Base-by-base conservation (phyloP, 2,888 invertebrate species). In the Poecilobothrus nobilitatus region DNA sequence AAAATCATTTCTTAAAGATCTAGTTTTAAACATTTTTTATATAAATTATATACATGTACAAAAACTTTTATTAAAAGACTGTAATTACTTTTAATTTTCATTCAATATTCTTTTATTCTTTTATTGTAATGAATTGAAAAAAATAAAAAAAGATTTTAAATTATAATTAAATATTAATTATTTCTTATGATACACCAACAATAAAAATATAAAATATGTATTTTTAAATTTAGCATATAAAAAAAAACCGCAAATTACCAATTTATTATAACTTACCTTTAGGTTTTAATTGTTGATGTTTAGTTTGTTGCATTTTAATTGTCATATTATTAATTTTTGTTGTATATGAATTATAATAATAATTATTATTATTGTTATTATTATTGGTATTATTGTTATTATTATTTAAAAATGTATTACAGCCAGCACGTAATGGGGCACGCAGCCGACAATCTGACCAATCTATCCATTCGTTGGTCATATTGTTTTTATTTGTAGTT, bases 401-500 rank as follows among this genome's bases (percentile, higher is more conserved):
- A 69, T 73, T 75, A 70, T 72, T 73, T 22, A 76, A 72, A 70
- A 76, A 76, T n/a, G 76, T 72, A 69, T 76, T 74, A 71, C 77
- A 78, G 70, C 80, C 78, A 33, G 76, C 72, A 68, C 80, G 71
- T 67, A 80, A 70, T 12, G 81, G 80, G 44, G 77, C 76, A 74
- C 80, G 76, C 75, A 80, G 76, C 70, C 80, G 77, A 74, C 77
- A 78, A 74, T 81, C 81, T 70, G 77, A 76, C 80, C 80, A 81
- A 75, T 81, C 80, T 70, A 81, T 80, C 81, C 81, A 81, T 73
- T 81, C 81, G 76, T 81, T 81, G 74, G 81, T 81, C 81, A 81
- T 81, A 68, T 74, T 73, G 27, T 63, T 41, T 37, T 37, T 37
- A 12, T 37, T 12, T 21, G 22, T 64, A 18, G 22, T 53, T 44